A percentile compares a stretch with the other conserved stretches of the same genome.
Evolutionary conservation across 1,140 invertebrate genomes (phyloP).

Genomic region (Drosophila biarmipes): DNA sequence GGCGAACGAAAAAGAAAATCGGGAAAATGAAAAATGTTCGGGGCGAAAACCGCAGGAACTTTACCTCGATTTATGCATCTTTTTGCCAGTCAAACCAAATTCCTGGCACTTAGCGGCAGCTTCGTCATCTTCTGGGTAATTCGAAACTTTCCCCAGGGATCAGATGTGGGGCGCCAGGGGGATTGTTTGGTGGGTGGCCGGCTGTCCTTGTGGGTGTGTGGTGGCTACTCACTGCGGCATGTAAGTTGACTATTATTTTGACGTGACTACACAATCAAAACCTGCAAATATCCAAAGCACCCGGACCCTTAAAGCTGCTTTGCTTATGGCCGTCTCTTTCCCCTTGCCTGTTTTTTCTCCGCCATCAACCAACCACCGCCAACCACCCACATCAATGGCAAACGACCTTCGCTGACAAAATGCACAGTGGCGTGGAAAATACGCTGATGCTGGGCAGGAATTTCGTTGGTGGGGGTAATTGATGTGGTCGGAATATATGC

Average conservation of each 20-base stretch:
- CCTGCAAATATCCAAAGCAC: slow-evolving; percentile 72
- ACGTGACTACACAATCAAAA: slow-evolving; percentile 84
- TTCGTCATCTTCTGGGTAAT: slow-evolving; percentile 64
- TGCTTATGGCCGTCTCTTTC: slow-evolving; percentile 5
- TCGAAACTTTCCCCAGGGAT: slow-evolving; percentile 35
- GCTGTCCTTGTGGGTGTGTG: slow-evolving; percentile 16
- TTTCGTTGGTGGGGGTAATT: background rate
- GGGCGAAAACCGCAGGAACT: slow-evolving; percentile 63
- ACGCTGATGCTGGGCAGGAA: slow-evolving; percentile 11
- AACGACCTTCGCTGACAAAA: slow-evolving; percentile 75
- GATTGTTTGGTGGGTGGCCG: slow-evolving; percentile 3
- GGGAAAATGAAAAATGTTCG: slow-evolving; percentile 40
- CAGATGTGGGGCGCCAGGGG: slow-evolving; percentile 12
- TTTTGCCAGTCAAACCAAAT: slow-evolving; percentile 52
- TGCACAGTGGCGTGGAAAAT: slow-evolving; percentile 57
- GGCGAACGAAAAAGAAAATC: background rate
- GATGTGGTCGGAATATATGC: background rate
- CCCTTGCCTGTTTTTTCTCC: background rate
- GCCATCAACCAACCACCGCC: background rate
- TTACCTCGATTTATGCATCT: slow-evolving; percentile 20
- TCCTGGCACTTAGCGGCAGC: slow-evolving; percentile 70
- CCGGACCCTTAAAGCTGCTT: slow-evolving; percentile 31
- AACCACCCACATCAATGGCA: slow-evolving; percentile 65
- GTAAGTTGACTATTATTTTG: slow-evolving; percentile 84
- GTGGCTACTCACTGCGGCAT: slow-evolving; percentile 62